Conservation (phyloP, 2,888 invertebrate species). For the Archaeoteleia sp. region DNA sequence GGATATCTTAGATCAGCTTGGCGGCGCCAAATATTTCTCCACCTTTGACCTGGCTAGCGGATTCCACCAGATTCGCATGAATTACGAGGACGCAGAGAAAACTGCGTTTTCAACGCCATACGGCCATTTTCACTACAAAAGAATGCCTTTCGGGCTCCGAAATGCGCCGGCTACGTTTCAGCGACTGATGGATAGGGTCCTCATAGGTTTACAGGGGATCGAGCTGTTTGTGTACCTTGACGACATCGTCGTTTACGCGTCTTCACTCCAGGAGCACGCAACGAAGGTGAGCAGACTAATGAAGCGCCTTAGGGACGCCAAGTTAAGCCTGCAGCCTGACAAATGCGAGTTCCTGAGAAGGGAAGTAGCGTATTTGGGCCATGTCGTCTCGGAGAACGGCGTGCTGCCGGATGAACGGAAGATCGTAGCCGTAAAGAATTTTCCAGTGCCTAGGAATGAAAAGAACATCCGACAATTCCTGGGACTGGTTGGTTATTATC, state of each 20-base stretch:
- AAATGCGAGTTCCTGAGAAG: slow-evolving; percentile 58
- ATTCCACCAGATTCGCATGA: slow-evolving; percentile 57
- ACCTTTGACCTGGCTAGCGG: slow-evolving; percentile 57
- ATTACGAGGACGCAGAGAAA: slow-evolving; percentile 40
- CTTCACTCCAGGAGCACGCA: slow-evolving; percentile 36
- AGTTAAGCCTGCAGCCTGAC: slow-evolving; percentile 51
- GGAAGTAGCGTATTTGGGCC: slow-evolving; percentile 59
- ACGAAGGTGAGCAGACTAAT: slow-evolving; percentile 43
- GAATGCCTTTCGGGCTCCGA: slow-evolving; percentile 62
- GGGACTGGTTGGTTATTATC: slow-evolving; percentile 52
- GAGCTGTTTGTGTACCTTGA: slow-evolving; percentile 53
- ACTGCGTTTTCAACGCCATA: slow-evolving; percentile 51
- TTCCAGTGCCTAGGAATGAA: slow-evolving; percentile 6
- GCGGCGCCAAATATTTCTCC: slow-evolving; percentile 51
- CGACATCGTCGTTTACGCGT: slow-evolving; percentile 49
- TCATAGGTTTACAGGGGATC: slow-evolving; percentile 51
- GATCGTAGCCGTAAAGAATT: neutral
- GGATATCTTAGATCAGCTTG: slow-evolving; percentile 55
- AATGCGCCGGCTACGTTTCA: slow-evolving; percentile 64
- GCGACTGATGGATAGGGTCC: slow-evolving; percentile 58
- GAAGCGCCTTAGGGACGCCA: slow-evolving; percentile 36
- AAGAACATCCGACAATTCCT: slow-evolving; percentile 50
- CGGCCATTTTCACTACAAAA: slow-evolving; percentile 55
- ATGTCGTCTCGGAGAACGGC: slow-evolving; percentile 58
- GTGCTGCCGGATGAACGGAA: slow-evolving; percentile 31